These are phyloP conservation scores for Argyrosomus japonicus DNA, from an alignment of 2,113 vertebrate genomes.

Conservation along the genomic window DNA sequence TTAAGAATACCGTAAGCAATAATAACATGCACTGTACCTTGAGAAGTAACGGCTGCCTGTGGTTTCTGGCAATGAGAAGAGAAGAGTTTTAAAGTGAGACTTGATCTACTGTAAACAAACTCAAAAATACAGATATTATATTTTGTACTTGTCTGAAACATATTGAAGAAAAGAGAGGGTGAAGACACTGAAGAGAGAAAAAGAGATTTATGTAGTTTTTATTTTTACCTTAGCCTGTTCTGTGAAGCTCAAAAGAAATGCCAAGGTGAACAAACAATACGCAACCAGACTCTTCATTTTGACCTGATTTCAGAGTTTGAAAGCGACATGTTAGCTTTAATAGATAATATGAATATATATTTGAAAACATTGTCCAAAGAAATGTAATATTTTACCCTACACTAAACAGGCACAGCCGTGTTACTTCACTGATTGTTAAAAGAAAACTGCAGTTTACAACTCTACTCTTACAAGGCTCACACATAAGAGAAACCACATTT, in stretches of 20 bases:
- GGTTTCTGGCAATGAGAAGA: not conserved
- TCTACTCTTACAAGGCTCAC: not conserved
- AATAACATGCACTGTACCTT: conserved; percentile 40
- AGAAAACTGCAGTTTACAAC: not conserved
- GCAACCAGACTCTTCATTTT: conserved; percentile 47
- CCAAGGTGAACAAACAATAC: conserved; percentile 22
- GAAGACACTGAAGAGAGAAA: not conserved
- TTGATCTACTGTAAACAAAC: not conserved
- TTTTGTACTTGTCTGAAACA: not conserved
- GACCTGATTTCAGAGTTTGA: conserved; percentile 18
- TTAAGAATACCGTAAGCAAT: not conserved
- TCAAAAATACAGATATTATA: not conserved
- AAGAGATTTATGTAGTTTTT: not conserved
- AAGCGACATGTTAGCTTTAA: not conserved
- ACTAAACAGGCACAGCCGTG: not conserved
- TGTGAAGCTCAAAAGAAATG: conserved; percentile 31
- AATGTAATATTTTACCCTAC: not conserved
- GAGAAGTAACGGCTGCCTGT: not conserved
- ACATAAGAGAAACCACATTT: not conserved
- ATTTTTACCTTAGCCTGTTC: conserved; percentile 42
- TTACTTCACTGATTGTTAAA: not conserved
- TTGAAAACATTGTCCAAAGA: not conserved
- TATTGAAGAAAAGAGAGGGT: not conserved
- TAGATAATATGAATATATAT: not conserved
- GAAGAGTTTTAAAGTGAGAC: conserved; percentile 14